These are phyloP conservation scores for Sinonovacula constricta DNA, from an alignment of 1,140 invertebrate species.

Conservation along the genomic window DNA sequence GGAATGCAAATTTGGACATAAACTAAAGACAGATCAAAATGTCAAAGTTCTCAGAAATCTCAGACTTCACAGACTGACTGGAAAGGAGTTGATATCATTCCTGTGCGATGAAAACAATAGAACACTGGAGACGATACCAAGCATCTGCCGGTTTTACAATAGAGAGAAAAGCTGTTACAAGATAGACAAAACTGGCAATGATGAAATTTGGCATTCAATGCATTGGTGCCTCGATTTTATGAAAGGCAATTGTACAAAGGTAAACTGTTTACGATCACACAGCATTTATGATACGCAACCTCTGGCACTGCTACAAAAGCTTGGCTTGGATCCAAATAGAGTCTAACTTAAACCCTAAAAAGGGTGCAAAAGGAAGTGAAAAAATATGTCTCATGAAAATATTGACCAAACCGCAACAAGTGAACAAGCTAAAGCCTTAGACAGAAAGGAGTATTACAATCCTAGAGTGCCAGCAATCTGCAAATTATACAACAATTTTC, in stretches of 20 bases:
- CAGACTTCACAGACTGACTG: slow-evolving; percentile 32
- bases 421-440: background rate
- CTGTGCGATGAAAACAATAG: slow-evolving; percentile 33
- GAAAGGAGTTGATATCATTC: slow-evolving; percentile 34
- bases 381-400: background rate
- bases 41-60: slow-evolving; percentile 21
- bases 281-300: slow-evolving; percentile 41
- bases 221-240: slow-evolving; percentile 26
- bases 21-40: slow-evolving; percentile 47
- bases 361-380: background rate
- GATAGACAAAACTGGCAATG: slow-evolving; percentile 35
- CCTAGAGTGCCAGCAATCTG: slow-evolving; percentile 30
- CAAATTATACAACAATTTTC: slow-evolving; percentile 45
- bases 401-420: background rate
- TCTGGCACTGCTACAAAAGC: slow-evolving; percentile 22
- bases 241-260: slow-evolving; percentile 24
- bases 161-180: slow-evolving; percentile 48
- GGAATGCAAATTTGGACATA: slow-evolving; percentile 49
- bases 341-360: background rate
- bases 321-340: slow-evolving; percentile 38
- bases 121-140: slow-evolving; percentile 41
- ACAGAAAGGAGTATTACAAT: background rate
- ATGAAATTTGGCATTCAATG: slow-evolving; percentile 23
- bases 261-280: slow-evolving; percentile 31
- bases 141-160: slow-evolving; percentile 37